A percentile compares a stretch with the other conserved stretches of the same genome.
phyloP scores from a whole-genome alignment of 1,140 invertebrate species.

The Papilio dardanus region DNA sequence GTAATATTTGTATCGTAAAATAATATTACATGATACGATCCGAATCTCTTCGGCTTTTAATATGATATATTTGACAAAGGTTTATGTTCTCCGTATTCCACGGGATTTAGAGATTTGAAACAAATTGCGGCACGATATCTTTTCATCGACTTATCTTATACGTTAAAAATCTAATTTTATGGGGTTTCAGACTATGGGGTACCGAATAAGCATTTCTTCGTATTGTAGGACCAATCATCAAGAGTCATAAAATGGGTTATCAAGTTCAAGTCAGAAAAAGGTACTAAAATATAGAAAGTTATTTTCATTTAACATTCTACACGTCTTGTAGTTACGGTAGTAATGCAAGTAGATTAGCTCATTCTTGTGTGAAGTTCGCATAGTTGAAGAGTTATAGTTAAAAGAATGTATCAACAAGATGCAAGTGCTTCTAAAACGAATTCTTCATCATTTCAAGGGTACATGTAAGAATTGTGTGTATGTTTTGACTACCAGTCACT shows the following conservation, averaged over 20 bases:
- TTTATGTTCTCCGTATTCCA: neutral
- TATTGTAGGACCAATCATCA: neutral
- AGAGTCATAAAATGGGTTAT: neutral
- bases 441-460: neutral
- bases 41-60: neutral
- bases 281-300: neutral
- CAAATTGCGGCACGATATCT: slow-evolving; percentile 18
- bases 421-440: neutral
- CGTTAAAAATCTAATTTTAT: slow-evolving; percentile 5
- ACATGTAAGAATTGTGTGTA: neutral
- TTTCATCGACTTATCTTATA: slow-evolving; percentile 2
- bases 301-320: slow-evolving; percentile 1
- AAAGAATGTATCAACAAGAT: neutral
- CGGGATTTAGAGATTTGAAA: slow-evolving; percentile 10
- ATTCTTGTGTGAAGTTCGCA: slow-evolving; percentile 21
- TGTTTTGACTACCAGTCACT: neutral
- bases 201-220: neutral
- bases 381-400: neutral
- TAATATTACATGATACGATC: slow-evolving; percentile 12
- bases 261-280: neutral
- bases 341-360: neutral
- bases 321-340: neutral
- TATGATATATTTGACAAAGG: slow-evolving; percentile 19
- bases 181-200: neutral
- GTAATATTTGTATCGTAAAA: slow-evolving; percentile 1